Percentiles rank a stretch among this genome's conserved stretches.
Conservation (phyloP, 1,140 invertebrate species). For the Drosophila trapezifrons region DNA sequence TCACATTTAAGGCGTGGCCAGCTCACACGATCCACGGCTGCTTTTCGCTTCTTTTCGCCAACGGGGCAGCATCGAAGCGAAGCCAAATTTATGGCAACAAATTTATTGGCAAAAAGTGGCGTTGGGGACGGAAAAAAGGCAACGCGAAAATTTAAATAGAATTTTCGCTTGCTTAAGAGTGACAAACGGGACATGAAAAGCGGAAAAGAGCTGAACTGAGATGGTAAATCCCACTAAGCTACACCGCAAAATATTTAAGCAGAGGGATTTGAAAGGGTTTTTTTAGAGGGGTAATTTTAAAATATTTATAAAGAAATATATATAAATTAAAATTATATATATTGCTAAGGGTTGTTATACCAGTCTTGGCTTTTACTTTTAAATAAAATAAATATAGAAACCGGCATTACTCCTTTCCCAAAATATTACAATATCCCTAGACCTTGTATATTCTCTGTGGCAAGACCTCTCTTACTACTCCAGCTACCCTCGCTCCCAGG, state of each 20-base stretch:
- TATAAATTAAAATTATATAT: too few species aligned
- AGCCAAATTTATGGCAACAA: slow-evolving; percentile 74
- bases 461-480: neutral
- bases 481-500: neutral
- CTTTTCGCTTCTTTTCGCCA: slow-evolving; percentile 13
- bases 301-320: neutral
- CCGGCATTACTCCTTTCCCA: too few species aligned
- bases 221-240: slow-evolving; percentile 50
- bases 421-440: too few species aligned
- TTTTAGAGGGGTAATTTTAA: neutral
- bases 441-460: too few species aligned
- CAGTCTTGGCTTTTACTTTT: too few species aligned
- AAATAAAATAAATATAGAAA: too few species aligned
- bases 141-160: slow-evolving; percentile 67
- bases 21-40: slow-evolving; percentile 46
- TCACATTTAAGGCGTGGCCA: slow-evolving; percentile 39
- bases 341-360: too few species aligned
- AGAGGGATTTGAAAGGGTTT: neutral
- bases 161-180: slow-evolving; percentile 51
- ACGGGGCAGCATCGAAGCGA: slow-evolving; percentile 45
- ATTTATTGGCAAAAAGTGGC: slow-evolving; percentile 68
- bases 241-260: slow-evolving; percentile 39
- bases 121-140: slow-evolving; percentile 14
- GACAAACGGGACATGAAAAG: slow-evolving; percentile 24
- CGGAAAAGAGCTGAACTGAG: slow-evolving; percentile 15